Conservation (phyloP, 2,888 invertebrate species). For the Diachrysia chrysitis region DNA sequence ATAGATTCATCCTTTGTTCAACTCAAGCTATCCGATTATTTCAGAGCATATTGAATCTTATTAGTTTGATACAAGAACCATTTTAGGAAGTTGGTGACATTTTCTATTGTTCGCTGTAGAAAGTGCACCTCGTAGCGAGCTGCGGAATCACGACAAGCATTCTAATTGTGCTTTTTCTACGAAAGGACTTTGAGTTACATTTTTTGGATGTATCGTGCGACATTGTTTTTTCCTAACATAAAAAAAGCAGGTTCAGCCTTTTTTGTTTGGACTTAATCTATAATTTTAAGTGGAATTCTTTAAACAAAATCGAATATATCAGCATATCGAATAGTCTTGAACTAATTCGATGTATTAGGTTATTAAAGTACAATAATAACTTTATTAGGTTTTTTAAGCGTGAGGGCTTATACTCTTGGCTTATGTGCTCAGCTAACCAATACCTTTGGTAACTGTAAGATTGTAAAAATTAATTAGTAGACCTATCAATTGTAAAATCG, state of each 20-base stretch:
- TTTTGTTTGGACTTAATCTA: slow-evolving; percentile 10
- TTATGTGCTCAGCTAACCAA: neutral
- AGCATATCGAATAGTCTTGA: neutral
- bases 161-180: slow-evolving; percentile 72
- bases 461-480: neutral
- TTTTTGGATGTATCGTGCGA: slow-evolving; percentile 38
- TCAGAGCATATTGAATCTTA: slow-evolving; percentile 59
- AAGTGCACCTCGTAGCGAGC: slow-evolving; percentile 72
- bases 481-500: neutral
- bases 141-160: slow-evolving; percentile 73
- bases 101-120: slow-evolving; percentile 75
- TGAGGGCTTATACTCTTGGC: too few relatives aligned
- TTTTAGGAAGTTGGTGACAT: slow-evolving; percentile 51
- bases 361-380: neutral
- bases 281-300: neutral
- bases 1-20: slow-evolving; percentile 49
- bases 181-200: slow-evolving; percentile 54
- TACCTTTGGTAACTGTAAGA: too few relatives aligned
- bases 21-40: slow-evolving; percentile 45
- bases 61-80: slow-evolving; percentile 51
- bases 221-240: neutral
- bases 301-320: neutral
- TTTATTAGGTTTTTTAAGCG: neutral
- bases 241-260: slow-evolving; percentile 16
- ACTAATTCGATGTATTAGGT: neutral